Conservation (phyloP, 2,888 invertebrate genomes). For the Embidobia sp. region DNA sequence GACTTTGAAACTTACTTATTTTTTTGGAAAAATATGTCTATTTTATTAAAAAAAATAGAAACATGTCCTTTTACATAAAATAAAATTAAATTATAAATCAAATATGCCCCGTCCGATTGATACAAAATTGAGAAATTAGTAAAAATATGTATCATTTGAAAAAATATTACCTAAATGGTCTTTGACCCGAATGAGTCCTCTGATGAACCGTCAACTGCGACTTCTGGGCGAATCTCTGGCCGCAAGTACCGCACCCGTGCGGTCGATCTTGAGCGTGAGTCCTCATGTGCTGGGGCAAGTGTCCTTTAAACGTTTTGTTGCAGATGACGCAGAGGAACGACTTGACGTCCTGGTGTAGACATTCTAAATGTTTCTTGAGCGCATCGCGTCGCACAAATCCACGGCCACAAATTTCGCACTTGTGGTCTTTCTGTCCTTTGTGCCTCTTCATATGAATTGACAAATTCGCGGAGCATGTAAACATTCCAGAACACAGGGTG, state of each 20-base stretch:
- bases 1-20: too few relatives aligned
- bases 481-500: constrained; percentile 87
- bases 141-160: too few relatives aligned
- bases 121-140: too few relatives aligned
- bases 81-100: too few relatives aligned
- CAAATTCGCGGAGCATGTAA: constrained; percentile 83
- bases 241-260: constrained; percentile 90
- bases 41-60: too few relatives aligned
- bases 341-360: constrained; percentile 88
- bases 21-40: too few relatives aligned
- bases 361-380: constrained; percentile 88
- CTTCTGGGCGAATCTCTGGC: constrained; percentile 90
- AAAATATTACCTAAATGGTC: constrained; percentile 84
- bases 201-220: constrained; percentile 92
- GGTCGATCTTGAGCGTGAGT: constrained; percentile 90
- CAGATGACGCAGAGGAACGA: constrained; percentile 91
- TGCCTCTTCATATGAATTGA: constrained; percentile 84
- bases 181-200: constrained; percentile 91
- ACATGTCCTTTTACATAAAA: too few relatives aligned
- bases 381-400: constrained; percentile 89
- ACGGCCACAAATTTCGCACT: constrained; percentile 91
- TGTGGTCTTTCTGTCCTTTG: constrained; percentile 88
- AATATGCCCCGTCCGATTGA: too few relatives aligned
- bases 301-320: constrained; percentile 90
- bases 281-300: constrained; percentile 91